Percentiles rank a stretch among this genome's conserved stretches.
Evolutionary conservation across 92 coral and sea anemone species (phyloP).

Genomic region (Anthopleura xanthogrammica): DNA sequence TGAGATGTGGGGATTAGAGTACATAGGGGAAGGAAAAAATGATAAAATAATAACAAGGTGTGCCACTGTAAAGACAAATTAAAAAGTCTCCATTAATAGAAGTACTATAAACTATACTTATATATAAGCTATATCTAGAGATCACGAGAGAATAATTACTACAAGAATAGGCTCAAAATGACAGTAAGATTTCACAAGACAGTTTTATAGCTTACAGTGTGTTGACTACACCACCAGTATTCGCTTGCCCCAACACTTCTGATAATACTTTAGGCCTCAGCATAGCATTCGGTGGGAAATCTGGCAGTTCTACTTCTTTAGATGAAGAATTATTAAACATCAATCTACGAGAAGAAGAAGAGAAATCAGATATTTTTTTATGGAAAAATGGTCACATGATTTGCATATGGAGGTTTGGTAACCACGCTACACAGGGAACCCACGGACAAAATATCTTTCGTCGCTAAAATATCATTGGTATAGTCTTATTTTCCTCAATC

Average conservation of each 20-base stretch:
- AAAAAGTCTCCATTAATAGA: no score
- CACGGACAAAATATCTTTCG: not conserved
- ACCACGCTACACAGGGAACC: slow-evolving; percentile 33
- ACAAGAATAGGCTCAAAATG: not conserved
- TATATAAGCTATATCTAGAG: no score
- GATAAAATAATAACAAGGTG: no score
- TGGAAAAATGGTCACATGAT: slow-evolving; percentile 8
- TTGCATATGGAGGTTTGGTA: slow-evolving; percentile 18
- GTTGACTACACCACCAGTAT: slow-evolving; percentile 85
- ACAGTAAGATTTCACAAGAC: not conserved
- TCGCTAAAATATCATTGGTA: not conserved
- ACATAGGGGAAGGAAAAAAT: no score
- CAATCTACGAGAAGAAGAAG: not conserved
- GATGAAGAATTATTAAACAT: slow-evolving; percentile 17
- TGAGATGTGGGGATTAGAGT: no score
- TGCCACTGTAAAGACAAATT: no score
- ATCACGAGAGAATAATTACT: no score
- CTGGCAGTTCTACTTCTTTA: slow-evolving; percentile 72
- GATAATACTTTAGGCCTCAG: slow-evolving; percentile 90
- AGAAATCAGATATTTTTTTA: not conserved
- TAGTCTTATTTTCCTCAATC: no score
- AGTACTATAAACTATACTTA: no score
- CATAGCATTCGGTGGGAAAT: slow-evolving; percentile 81
- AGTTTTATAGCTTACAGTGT: slow-evolving; percentile 67
- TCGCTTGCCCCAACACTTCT: slow-evolving; percentile 88